Percentiles rank a stretch among this genome's conserved stretches.
These are phyloP conservation scores for Noctuana brunneofusca DNA, from an alignment of 2,888 invertebrate genomes.

Conservation along the genomic window DNA sequence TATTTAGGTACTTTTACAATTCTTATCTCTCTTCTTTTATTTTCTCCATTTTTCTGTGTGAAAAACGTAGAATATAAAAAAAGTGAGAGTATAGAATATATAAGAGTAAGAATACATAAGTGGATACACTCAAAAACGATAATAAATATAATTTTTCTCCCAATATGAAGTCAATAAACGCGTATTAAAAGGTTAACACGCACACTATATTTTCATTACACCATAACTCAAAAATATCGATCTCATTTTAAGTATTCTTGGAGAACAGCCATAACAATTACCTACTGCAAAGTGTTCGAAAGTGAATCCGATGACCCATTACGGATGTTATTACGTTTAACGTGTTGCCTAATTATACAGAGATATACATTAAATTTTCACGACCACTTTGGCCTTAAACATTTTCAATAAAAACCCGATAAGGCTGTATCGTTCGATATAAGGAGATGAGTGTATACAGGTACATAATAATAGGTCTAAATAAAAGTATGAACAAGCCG, in stretches of 20 bases:
- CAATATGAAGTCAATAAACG: constrained; percentile 10
- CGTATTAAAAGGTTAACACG: constrained; percentile 19
- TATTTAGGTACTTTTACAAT: no score
- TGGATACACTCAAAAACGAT: not conserved
- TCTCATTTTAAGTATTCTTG: constrained; percentile 6
- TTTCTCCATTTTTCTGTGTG: no score
- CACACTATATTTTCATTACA: constrained; percentile 24
- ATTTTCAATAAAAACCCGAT: not conserved
- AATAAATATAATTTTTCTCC: not conserved
- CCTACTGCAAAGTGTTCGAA: constrained; percentile 4
- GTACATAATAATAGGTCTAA: no score
- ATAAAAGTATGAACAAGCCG: no score
- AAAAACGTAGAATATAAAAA: no score
- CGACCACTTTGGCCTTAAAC: constrained; percentile 20
- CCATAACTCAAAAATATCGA: constrained; percentile 24
- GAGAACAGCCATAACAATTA: constrained; percentile 9
- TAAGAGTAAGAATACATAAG: no score
- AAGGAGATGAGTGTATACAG: no score
- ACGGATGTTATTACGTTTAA: constrained; percentile 8
- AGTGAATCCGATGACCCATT: constrained; percentile 17
- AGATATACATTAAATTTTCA: constrained; percentile 24
- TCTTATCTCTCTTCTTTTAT: no score
- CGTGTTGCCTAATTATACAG: constrained; percentile 17
- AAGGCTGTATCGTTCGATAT: not conserved
- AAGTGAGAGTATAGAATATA: no score